Evolutionary conservation across 2,888 invertebrate species (phyloP), one percentile per base, ranked within the genome.

Genomic region (Hydraecia micacea): DNA sequence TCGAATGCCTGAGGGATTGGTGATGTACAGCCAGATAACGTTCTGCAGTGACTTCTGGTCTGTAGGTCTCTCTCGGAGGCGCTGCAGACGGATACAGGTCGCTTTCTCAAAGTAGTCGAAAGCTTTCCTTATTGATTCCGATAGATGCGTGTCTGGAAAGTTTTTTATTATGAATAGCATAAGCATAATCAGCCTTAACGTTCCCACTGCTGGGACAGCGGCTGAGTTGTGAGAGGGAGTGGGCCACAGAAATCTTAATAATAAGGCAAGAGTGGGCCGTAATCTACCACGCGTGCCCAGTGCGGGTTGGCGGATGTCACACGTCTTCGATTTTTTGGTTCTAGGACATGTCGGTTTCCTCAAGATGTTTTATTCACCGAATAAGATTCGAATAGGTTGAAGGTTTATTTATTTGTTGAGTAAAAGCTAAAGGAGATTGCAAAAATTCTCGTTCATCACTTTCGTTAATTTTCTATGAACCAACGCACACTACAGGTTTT

Each of bases 101-200:
- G 91, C 91, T 77, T 93, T 95, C 87, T 96, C 96, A 76, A 97
- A 93, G 89, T 95, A 95, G 75, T 95, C 94, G 80, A 97, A 96
- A 0, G 95, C 95, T 78, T 90, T 92, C 58, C 90, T 88, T 81
- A 97, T 96, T 8, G 68, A 83, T 0, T 94, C 93, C 0, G 93
- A 86, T 7, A 96, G 90, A 18, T 93, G 91, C 2, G 89, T 80
- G 84, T 95, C 96, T 95, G 88, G 5, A 87, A 88, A 52, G 21
- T 32, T 28, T 62, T 62, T 62, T 28, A 18, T 8, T 62, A 32
- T 32, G 60, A 28, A 62, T 18, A 62, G 15, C 11, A n/a, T 11
- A 58, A n/a, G 11, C 11, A n/a, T 8, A 28, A 32, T 28, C 7
- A 32, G 32, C 18, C 18, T 6, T 28, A 7, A 7, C 1, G 15